These are phyloP conservation scores for Urocitellus parryii DNA, from an alignment of 2,113 vertebrate genomes.

Conservation along the genomic window DNA sequence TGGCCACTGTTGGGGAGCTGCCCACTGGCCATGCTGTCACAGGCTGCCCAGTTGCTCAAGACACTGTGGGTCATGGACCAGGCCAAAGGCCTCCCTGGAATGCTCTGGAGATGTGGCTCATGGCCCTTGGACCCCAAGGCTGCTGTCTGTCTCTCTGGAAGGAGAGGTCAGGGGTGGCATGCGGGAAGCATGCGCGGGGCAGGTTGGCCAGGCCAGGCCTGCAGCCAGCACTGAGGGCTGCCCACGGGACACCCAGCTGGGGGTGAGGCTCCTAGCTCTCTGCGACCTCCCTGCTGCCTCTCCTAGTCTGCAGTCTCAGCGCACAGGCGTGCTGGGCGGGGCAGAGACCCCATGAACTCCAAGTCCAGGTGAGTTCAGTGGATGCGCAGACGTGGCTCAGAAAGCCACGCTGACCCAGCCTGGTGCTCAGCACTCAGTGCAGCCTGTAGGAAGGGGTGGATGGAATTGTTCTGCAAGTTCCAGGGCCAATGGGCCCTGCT, in stretches of 20 bases:
- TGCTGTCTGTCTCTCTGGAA: neutral
- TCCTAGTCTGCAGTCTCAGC: neutral
- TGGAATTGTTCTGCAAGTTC: too few relatives aligned
- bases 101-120: neutral
- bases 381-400: neutral
- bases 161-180: neutral
- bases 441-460: neutral
- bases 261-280: too few relatives aligned
- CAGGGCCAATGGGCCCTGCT: too few relatives aligned
- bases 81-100: neutral
- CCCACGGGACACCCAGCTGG: neutral
- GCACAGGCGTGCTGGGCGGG: neutral
- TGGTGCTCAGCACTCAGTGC: neutral
- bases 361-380: neutral
- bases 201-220: neutral
- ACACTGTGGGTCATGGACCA: neutral
- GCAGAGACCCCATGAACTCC: neutral
- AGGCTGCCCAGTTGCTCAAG: neutral
- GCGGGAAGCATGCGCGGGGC: neutral
- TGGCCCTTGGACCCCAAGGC: neutral
- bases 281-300: neutral
- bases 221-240: neutral
- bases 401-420: neutral
- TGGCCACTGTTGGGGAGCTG: neutral
- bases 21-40: neutral